A percentile compares a stretch with the other conserved stretches of the same genome.
Evolutionary conservation across 2,888 invertebrate species (phyloP).

Genomic region (Chydorus sphaericus): DNA sequence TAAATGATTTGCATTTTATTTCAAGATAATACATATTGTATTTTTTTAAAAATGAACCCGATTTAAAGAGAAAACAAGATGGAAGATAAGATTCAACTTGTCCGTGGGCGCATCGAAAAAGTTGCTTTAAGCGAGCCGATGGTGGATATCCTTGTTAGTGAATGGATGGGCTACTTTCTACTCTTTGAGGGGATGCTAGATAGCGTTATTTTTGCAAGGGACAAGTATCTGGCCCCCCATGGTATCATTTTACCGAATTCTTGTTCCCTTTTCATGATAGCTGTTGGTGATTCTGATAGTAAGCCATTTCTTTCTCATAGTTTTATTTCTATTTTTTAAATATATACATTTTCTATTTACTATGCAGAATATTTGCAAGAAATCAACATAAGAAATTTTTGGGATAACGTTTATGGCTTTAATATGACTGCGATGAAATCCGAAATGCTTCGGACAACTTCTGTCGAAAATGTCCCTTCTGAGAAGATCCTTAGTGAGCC

Average conservation of each 20-base stretch:
- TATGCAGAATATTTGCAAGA: slow-evolving; percentile 52
- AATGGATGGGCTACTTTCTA: slow-evolving; percentile 98
- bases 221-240: slow-evolving; percentile 56
- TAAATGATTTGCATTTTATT: too few relatives aligned
- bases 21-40: slow-evolving; percentile 5
- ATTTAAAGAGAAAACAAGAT: slow-evolving; percentile 53
- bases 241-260: slow-evolving; percentile 70
- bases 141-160: slow-evolving; percentile 85
- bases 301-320: slow-evolving; percentile 20
- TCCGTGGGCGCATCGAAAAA: slow-evolving; percentile 77
- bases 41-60: not conserved
- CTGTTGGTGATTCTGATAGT: slow-evolving; percentile 58
- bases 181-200: slow-evolving; percentile 94
- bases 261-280: slow-evolving; percentile 66
- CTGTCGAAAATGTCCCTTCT: slow-evolving; percentile 47
- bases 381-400: slow-evolving; percentile 59
- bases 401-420: slow-evolving; percentile 87
- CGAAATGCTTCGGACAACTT: slow-evolving; percentile 64
- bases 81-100: slow-evolving; percentile 51
- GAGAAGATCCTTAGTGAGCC: slow-evolving; percentile 50
- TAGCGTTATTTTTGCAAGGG: slow-evolving; percentile 75
- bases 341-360: slow-evolving; percentile 23
- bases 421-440: slow-evolving; percentile 83
- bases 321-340: slow-evolving; percentile 1
- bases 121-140: slow-evolving; percentile 55